Evolutionary conservation across 2,113 vertebrate species (phyloP).

Genomic region (Notarius lentiginosus): DNA sequence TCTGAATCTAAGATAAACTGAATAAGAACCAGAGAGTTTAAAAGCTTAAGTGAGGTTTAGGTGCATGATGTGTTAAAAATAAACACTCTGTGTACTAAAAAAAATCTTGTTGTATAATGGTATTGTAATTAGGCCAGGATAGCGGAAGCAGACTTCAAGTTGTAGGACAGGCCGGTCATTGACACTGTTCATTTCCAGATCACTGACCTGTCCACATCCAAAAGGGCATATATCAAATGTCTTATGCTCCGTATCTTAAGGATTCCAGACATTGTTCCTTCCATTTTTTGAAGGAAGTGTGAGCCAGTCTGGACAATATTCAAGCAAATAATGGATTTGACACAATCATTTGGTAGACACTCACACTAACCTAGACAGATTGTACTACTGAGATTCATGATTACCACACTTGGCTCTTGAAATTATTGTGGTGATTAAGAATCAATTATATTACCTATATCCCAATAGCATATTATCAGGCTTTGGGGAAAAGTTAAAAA

Average conservation of each 20-base stretch:
- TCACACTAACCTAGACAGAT: neutral
- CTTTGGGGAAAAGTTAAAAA: neutral
- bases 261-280: slow-evolving; percentile 70
- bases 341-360: slow-evolving; percentile 15
- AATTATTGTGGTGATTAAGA: neutral
- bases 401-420: neutral
- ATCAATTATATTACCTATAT: neutral
- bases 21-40: neutral
- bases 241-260: slow-evolving; percentile 44
- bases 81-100: slow-evolving; percentile 8
- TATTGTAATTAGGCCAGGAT: slow-evolving; percentile 52
- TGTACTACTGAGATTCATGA: slow-evolving; percentile 15
- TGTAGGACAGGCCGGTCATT: slow-evolving; percentile 70
- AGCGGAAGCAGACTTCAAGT: slow-evolving; percentile 56
- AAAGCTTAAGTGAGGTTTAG: neutral
- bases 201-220: slow-evolving; percentile 69
- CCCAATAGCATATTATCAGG: neutral
- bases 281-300: slow-evolving; percentile 26
- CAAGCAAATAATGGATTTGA: slow-evolving; percentile 34
- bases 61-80: slow-evolving; percentile 35
- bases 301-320: slow-evolving; percentile 34
- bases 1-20: neutral
- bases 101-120: slow-evolving; percentile 34
- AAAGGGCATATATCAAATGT: slow-evolving; percentile 53
- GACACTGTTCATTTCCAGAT: slow-evolving; percentile 68